Base-by-base conservation (phyloP, 2,888 invertebrate species). In the Andrena haemorrhoa region DNA sequence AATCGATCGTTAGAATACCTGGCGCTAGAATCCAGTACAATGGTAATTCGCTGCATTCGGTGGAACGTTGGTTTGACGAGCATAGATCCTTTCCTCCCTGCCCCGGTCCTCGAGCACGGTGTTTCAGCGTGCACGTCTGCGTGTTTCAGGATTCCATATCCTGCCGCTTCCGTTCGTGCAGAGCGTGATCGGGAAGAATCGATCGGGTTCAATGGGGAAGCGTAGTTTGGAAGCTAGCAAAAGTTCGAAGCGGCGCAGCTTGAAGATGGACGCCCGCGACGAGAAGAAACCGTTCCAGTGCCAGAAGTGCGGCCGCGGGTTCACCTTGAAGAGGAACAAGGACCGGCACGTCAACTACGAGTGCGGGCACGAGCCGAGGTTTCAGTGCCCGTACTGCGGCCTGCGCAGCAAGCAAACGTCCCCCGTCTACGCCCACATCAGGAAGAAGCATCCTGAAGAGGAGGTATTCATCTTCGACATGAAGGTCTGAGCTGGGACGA, bases 311-410 rank as follows among this genome's bases (percentile, higher is more conserved):
- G 90, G 91, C 51, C 90, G 92, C 7, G 88, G 87, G 0, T 94
- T 93, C 84, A 92, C 89, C 58, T 20, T 90, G 73, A 91, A 90
- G 77, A 89, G 91, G 58, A 89, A 90, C 63, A 89, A 92, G 79
- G 89, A 90, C 75, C 89, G 90, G 1, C 93, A 94, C 76, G 83
- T 92, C 51, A 91, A 90, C 81, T 92, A 91, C 79, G 92, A 93
- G 68, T 94, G 94, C 69, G 93, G 93, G 1, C 89, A 90, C 74
- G 89, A 89, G 78, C 90, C 91, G 23, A 88, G 89, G 64, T 92
- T 92, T 86, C 91, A 91, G 60, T 93, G 93, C 35, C 92, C 92
- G 0, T 91, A 91, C 65, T 93, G 93, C 71, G 89, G 89, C 3
- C 85, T 90, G 0, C 86, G 88, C 12, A 89, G 90, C 70, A 92